Evolutionary conservation across 2,113 vertebrate species (phyloP).

Genomic region (Stegostoma tigrinum): DNA sequence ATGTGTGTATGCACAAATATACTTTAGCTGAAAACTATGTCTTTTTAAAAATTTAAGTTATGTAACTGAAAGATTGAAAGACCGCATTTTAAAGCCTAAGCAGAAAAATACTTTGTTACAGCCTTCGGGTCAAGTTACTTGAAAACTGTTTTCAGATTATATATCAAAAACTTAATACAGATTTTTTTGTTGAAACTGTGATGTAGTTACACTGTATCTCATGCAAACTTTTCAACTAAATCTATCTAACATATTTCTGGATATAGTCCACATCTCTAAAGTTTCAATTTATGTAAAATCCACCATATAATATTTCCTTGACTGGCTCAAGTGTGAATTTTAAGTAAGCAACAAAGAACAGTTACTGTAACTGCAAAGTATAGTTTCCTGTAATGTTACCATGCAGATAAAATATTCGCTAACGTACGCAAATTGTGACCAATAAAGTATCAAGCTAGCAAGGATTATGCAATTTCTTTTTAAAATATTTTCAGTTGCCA

Average conservation of each 20-base stretch:
- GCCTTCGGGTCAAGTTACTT: background rate
- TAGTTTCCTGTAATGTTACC: background rate
- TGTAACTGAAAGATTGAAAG: background rate
- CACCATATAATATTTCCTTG: background rate
- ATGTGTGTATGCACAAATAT: background rate
- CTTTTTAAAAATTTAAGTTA: background rate
- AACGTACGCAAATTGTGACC: background rate
- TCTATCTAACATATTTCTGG: background rate
- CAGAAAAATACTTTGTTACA: background rate
- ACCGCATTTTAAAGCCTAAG: background rate
- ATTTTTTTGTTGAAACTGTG: background rate
- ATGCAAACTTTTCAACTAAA: background rate
- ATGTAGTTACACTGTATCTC: background rate
- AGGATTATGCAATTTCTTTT: background rate
- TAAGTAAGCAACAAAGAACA: background rate
- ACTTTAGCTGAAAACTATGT: background rate
- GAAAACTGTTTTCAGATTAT: background rate
- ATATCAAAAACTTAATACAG: background rate
- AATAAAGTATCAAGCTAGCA: background rate
- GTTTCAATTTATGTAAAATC: background rate
- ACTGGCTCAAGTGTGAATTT: background rate
- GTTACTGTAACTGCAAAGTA: background rate
- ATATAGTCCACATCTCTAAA: background rate
- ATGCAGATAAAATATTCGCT: background rate
- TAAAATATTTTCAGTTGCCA: background rate